phyloP scores from a whole-genome alignment of 2,888 invertebrate species.

The Seira sanloemensis region DNA sequence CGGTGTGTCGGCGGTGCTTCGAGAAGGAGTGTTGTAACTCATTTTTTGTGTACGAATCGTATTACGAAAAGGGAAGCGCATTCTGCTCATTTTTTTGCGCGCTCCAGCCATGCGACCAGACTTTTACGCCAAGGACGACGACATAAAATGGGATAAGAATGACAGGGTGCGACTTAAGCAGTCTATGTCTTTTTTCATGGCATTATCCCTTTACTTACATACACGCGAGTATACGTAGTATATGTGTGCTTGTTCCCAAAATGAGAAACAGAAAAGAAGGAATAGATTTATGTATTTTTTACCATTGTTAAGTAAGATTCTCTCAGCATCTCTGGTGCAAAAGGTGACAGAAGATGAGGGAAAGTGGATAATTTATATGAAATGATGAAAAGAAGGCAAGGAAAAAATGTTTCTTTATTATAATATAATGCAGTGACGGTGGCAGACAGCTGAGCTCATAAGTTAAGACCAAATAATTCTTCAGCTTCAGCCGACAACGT shows the following conservation, averaged over 20 bases:
- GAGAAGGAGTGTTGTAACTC: background rate
- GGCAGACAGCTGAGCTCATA: slow-evolving; percentile 51
- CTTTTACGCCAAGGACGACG: slow-evolving; percentile 54
- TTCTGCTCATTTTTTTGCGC: slow-evolving; percentile 18
- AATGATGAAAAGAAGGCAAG: slow-evolving; percentile 43
- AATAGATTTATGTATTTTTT: slow-evolving; percentile 42
- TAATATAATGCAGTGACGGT: slow-evolving; percentile 40
- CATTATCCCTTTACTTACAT: slow-evolving; percentile 42
- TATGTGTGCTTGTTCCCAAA: background rate
- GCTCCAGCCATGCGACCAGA: slow-evolving; percentile 18
- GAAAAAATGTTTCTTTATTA: slow-evolving; percentile 35
- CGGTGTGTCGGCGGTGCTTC: background rate
- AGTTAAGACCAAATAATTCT: slow-evolving; percentile 51
- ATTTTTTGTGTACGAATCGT: background rate
- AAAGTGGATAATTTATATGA: slow-evolving; percentile 51
- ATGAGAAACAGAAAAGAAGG: background rate
- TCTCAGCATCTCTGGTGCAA: background rate
- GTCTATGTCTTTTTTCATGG: slow-evolving; percentile 5
- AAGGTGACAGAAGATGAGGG: slow-evolving; percentile 11
- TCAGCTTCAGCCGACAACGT: background rate
- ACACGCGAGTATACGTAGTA: background rate
- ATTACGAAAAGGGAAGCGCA: background rate
- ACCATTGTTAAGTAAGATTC: slow-evolving; percentile 17
- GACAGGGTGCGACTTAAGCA: slow-evolving; percentile 49
- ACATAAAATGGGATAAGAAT: slow-evolving; percentile 64